Evolutionary conservation across 2,113 vertebrate genomes (phyloP).

Genomic region (Anhinga anhinga): DNA sequence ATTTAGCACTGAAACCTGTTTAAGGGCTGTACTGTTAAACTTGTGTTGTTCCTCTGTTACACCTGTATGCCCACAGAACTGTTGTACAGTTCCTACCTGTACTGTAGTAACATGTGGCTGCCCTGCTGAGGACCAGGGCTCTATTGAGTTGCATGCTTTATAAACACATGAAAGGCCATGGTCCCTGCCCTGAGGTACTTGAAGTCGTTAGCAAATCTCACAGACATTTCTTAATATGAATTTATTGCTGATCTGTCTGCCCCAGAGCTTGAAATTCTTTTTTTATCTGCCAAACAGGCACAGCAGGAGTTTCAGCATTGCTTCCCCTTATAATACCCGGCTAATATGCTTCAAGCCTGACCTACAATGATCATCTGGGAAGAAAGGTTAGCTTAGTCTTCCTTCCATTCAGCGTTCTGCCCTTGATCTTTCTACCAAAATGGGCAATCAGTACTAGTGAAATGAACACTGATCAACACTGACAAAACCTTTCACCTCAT

Average conservation of each 20-base stretch:
- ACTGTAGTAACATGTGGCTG: not conserved
- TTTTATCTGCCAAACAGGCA: constrained; percentile 62
- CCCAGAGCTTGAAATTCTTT: constrained; percentile 66
- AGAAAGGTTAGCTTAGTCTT: constrained; percentile 32
- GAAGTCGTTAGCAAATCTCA: constrained; percentile 47
- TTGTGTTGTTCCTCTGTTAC: not conserved
- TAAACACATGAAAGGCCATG: not conserved
- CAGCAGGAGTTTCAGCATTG: constrained; percentile 60
- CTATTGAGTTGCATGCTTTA: not conserved
- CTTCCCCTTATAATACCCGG: constrained; percentile 1
- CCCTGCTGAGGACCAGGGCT: not conserved
- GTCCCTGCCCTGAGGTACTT: not conserved
- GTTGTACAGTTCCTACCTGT: not conserved
- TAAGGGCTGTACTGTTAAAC: not conserved
- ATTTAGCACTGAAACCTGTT: not conserved
- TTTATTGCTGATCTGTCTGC: constrained; percentile 60
- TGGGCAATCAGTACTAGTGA: constrained; percentile 24
- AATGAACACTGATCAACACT: constrained; percentile 50
- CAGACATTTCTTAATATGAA: constrained; percentile 59
- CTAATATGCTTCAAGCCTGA: constrained; percentile 48
- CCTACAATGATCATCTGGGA: constrained; percentile 40
- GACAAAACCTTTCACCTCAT: constrained; percentile 53
- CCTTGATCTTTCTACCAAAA: constrained; percentile 50
- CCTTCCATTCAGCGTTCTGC: constrained; percentile 33
- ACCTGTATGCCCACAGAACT: not conserved